These are phyloP conservation scores for Eueides isabella DNA, from an alignment of 1,140 invertebrate species.

Conservation along the genomic window DNA sequence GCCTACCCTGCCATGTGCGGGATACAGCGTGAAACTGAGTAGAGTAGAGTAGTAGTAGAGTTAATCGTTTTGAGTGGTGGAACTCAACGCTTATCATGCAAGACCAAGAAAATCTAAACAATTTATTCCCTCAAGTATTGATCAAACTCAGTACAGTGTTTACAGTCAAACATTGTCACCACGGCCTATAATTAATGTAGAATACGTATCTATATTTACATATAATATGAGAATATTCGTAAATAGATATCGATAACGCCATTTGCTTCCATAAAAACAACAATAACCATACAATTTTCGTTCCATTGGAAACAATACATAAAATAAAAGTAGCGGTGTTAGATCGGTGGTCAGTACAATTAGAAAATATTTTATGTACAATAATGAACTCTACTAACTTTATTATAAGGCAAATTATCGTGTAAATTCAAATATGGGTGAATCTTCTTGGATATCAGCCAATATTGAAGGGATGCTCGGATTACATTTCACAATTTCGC, in stretches of 20 bases:
- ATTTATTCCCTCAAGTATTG: no score
- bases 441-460: conserved; percentile 28
- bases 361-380: conserved; percentile 1
- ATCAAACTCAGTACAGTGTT: no score
- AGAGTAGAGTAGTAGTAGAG: no score
- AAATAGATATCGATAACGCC: not conserved
- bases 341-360: conserved; percentile 27
- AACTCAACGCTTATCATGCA: no score
- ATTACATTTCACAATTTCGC: conserved; percentile 39
- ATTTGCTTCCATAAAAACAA: conserved; percentile 13
- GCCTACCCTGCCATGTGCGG: no score
- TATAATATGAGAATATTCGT: not conserved
- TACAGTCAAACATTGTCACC: no score
- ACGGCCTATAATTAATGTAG: no score
- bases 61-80: no score
- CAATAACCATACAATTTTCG: conserved; percentile 34
- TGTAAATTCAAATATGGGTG: not conserved
- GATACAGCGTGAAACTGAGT: no score
- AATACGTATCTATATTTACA: not conserved
- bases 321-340: conserved; percentile 39
- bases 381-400: conserved; percentile 16
- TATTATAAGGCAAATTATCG: conserved; percentile 17
- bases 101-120: no score
- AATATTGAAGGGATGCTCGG: conserved; percentile 33
- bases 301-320: conserved; percentile 37